Conservation (phyloP, 2,888 invertebrate genomes). For the Venustoraphidia nigricollis region DNA sequence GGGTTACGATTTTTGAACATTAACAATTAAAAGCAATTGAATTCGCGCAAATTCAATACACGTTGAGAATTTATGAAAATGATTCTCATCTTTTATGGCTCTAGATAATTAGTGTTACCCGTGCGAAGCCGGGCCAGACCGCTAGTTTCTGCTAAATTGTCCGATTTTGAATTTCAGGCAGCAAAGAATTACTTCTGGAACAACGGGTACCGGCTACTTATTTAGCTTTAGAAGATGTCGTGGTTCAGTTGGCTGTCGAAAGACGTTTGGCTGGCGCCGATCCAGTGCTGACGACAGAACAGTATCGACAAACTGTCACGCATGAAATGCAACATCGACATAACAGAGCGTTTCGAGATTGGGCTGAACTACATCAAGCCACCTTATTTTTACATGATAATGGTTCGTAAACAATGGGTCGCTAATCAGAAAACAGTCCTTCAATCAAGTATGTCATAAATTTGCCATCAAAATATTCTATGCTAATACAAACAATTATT, state of each 20-base stretch:
- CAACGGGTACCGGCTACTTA: slow-evolving; percentile 95
- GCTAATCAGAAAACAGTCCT: too few species aligned
- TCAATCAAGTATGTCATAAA: too few species aligned
- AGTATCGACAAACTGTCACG: slow-evolving; percentile 47
- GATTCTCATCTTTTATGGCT: too few species aligned
- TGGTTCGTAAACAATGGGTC: slow-evolving; percentile 33
- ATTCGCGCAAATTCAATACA: too few species aligned
- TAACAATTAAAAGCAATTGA: too few species aligned
- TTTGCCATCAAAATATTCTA: too few species aligned
- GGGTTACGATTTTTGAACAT: too few species aligned
- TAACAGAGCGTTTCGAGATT: slow-evolving; percentile 66
- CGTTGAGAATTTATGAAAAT: too few species aligned
- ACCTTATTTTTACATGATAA: slow-evolving; percentile 96
- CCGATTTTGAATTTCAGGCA: slow-evolving; percentile 33
- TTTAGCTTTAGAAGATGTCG: slow-evolving; percentile 84
- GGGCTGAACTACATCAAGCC: slow-evolving; percentile 84
- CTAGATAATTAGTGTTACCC: too few species aligned
- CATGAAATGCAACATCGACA: slow-evolving; percentile 52
- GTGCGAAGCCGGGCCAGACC: too few species aligned
- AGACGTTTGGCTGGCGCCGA: slow-evolving; percentile 50
- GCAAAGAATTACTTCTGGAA: slow-evolving; percentile 78
- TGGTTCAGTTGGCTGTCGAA: slow-evolving; percentile 66
- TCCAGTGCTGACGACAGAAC: slow-evolving; percentile 71
- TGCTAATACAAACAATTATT: too few species aligned
- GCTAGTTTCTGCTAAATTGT: too few species aligned